Conservation (phyloP, 1,140 invertebrate species). For the Megathymus violae region DNA sequence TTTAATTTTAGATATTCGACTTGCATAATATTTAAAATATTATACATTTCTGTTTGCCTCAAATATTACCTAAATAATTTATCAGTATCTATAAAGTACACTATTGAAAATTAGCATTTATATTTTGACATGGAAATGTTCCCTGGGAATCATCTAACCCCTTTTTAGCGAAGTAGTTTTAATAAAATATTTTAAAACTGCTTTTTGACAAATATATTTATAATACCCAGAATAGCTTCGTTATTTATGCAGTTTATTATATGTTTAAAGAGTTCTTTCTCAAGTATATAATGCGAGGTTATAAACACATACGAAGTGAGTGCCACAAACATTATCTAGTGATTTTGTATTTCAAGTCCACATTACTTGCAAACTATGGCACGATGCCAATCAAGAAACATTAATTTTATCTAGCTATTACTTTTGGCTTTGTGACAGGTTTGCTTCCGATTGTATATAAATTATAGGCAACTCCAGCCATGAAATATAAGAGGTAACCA, state of each 20-base stretch:
- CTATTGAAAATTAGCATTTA: too few relatives aligned
- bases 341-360: conserved; percentile 42
- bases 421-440: conserved; percentile 60
- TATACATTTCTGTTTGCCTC: too few relatives aligned
- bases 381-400: conserved; percentile 49
- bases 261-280: neutral
- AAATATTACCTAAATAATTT: too few relatives aligned
- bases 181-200: too few relatives aligned
- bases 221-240: too few relatives aligned
- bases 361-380: conserved; percentile 48
- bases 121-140: too few relatives aligned
- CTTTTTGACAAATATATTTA: too few relatives aligned
- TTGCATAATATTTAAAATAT: too few relatives aligned
- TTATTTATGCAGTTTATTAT: neutral
- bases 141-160: too few relatives aligned
- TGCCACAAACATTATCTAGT: conserved; percentile 10
- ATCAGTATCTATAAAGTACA: too few relatives aligned
- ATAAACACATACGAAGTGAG: conserved; percentile 1
- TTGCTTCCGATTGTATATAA: conserved; percentile 49
- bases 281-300: neutral
- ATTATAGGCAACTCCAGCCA: conserved; percentile 45
- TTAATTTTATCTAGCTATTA: conserved; percentile 58
- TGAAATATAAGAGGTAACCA: conserved; percentile 25
- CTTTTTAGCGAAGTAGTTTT: too few relatives aligned
- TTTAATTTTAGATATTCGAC: too few relatives aligned